These are phyloP conservation scores for Brachionus manjavacas DNA, from an alignment of 1,140 invertebrate genomes.

Conservation along the genomic window DNA sequence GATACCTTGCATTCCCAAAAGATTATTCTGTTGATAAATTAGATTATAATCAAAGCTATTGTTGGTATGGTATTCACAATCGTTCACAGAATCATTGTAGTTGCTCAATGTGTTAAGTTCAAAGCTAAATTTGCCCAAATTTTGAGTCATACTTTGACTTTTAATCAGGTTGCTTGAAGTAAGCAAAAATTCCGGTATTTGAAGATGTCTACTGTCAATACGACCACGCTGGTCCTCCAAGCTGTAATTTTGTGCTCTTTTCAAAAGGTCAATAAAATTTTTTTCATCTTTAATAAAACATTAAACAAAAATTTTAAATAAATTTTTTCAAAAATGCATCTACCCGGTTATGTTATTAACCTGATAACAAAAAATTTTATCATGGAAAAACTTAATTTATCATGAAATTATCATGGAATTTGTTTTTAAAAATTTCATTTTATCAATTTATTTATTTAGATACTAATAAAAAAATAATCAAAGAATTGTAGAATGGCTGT, in stretches of 20 bases:
- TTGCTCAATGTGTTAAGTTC: not conserved
- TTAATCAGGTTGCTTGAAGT: not conserved
- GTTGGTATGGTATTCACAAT: not conserved
- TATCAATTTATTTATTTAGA: too few relatives aligned
- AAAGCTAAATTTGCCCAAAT: not conserved
- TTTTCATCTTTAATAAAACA: slow-evolving; percentile 19
- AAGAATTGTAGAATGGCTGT: too few relatives aligned
- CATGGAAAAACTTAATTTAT: too few relatives aligned
- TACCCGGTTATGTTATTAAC: too few relatives aligned
- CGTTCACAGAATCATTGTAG: not conserved
- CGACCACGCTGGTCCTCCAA: slow-evolving; percentile 19
- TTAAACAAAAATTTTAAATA: not conserved
- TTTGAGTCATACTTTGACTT: slow-evolving; percentile 35
- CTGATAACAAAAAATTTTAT: too few relatives aligned
- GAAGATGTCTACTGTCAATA: slow-evolving; percentile 1
- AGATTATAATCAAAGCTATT: slow-evolving; percentile 20
- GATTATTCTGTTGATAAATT: not conserved
- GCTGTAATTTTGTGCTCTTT: slow-evolving; percentile 3
- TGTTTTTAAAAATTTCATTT: too few relatives aligned
- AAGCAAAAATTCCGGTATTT: slow-evolving; percentile 27
- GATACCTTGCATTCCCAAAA: slow-evolving; percentile 5
- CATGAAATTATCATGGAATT: too few relatives aligned
- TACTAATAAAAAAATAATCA: too few relatives aligned
- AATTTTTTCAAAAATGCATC: too few relatives aligned
- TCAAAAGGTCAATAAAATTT: slow-evolving; percentile 20